Conservation (phyloP, 2,888 invertebrate genomes). For the Lithodes maja region DNA sequence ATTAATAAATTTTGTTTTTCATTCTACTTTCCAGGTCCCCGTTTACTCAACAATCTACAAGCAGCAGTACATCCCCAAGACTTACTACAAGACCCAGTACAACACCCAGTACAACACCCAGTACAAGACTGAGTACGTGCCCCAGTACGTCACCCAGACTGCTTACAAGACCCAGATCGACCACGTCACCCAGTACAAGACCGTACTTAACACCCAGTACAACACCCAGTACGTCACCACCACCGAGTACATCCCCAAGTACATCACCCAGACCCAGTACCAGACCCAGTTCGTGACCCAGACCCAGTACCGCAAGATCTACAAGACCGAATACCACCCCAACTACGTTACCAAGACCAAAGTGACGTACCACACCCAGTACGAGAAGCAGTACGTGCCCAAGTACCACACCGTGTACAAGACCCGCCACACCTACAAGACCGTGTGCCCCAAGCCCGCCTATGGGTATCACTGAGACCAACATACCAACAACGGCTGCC, state of each 20-base stretch:
- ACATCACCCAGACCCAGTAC: conserved; percentile 45
- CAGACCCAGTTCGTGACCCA: conserved; percentile 51
- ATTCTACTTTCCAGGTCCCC: conserved; percentile 19
- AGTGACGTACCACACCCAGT: conserved; percentile 55
- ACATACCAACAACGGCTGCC: not conserved
- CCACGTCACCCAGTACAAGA: conserved; percentile 47
- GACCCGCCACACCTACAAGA: conserved; percentile 52
- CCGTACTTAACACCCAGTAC: conserved; percentile 50
- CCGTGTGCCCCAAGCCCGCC: conserved; percentile 51
- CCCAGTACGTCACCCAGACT: conserved; percentile 63
- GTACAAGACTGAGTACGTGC: conserved; percentile 59
- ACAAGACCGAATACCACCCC: conserved; percentile 55
- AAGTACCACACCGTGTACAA: conserved; percentile 52
- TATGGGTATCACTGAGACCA: conserved; percentile 14
- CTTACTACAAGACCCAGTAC: conserved; percentile 60
- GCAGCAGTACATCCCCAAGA: conserved; percentile 53
- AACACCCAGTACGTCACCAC: conserved; percentile 54
- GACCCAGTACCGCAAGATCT: conserved; percentile 61
- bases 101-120: conserved; percentile 56
- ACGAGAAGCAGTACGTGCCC: conserved; percentile 60
- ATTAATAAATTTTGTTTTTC: not conserved
- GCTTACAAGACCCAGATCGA: conserved; percentile 61
- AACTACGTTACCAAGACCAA: conserved; percentile 49
- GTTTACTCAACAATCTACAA: conserved; percentile 54
- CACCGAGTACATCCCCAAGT: conserved; percentile 33